Evolutionary conservation across 2,113 vertebrate species (phyloP).

Genomic region (Trematocara macrostoma): DNA sequence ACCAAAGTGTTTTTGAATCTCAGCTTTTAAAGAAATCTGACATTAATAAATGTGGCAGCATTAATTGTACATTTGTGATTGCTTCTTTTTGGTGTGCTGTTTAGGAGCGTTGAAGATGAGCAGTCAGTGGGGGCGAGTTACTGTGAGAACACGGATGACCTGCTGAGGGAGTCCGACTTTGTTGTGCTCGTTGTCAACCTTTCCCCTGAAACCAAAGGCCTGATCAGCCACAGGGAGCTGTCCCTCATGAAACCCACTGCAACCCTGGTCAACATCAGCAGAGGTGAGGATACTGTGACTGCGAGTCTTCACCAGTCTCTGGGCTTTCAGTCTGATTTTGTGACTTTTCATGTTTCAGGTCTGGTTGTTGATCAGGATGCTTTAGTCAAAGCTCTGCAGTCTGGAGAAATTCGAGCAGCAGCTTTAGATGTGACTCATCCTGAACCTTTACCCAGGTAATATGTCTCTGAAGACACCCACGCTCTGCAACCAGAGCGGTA

Average conservation of each 20-base stretch:
- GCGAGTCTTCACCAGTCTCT: background rate
- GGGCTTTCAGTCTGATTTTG: accelerated
- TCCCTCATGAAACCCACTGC: constrained; percentile 63
- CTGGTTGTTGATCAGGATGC: constrained; percentile 72
- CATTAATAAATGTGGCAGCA: background rate
- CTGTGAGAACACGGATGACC: constrained; percentile 37
- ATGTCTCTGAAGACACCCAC: background rate
- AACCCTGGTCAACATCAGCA: constrained; percentile 65
- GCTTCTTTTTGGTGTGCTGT: background rate
- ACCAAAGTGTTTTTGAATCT: background rate
- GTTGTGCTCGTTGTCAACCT: constrained; percentile 45
- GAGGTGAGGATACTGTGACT: constrained; percentile 5
- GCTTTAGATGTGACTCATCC: constrained; percentile 73
- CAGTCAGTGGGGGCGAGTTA: constrained; percentile 28
- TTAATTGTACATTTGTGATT: background rate
- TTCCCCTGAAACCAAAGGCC: constrained; percentile 31
- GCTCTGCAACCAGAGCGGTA: background rate
- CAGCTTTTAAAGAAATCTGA: background rate
- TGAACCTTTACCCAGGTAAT: constrained; percentile 74
- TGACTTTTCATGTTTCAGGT: constrained; percentile 41
- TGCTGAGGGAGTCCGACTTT: constrained; percentile 51
- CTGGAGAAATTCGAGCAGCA: constrained; percentile 36
- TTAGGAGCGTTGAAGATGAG: constrained; percentile 46
- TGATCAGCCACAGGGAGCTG: constrained; percentile 54
- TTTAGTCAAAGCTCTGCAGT: constrained; percentile 65